Base-by-base conservation (phyloP, 1,140 invertebrate genomes). In the Atopsyche davidsoni region DNA sequence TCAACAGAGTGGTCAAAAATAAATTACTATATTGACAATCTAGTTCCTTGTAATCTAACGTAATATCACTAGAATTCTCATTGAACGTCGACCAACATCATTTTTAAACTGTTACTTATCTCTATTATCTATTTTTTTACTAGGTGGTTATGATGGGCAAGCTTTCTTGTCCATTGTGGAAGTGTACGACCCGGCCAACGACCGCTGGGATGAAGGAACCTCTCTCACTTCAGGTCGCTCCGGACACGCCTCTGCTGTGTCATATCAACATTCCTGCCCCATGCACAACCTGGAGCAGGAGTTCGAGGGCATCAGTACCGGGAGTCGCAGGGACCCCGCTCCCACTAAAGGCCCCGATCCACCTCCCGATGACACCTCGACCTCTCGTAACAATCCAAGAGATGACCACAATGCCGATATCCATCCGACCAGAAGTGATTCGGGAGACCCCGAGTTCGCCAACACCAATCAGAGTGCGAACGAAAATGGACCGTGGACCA, bases 211-310 rank as follows among this genome's bases (percentile, higher is more conserved):
- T 43, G 72, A 77, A 51, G 86, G 87, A 18, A 79, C 81, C 18
- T 77, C 83, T 2, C 81, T 95, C 68, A 84, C 85, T n/a, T 89
- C 86, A 34, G 87, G 85, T 14, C 79, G 90, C 51, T 93, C 89
- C 21, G 92, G 91, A 4, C 91, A 94, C 66, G 89, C 89, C 1
- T 88, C 89, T 39, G 88, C 89, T 9, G 87, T 93, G 1, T 90
- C 86, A 57, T 86, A 85, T 66, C 81, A 86, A 62, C 75, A 76
- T 36, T 74, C 78, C 9, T 76, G 80, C 62, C 66, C 67, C 2
- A 63, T 69, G 24, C 74, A 72, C 19, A 78, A 73, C 35, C 74
- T 78, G 65, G 65, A 69, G 44, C 59, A 54, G 38, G 13, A 64
- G 57, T 11, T 25, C 28, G 40, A 52, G 11, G 36, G 35, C 2